Evolutionary conservation across 2,888 invertebrate genomes (phyloP), one percentile per base, ranked within the genome.

Genomic region (Lithophane leautieri): DNA sequence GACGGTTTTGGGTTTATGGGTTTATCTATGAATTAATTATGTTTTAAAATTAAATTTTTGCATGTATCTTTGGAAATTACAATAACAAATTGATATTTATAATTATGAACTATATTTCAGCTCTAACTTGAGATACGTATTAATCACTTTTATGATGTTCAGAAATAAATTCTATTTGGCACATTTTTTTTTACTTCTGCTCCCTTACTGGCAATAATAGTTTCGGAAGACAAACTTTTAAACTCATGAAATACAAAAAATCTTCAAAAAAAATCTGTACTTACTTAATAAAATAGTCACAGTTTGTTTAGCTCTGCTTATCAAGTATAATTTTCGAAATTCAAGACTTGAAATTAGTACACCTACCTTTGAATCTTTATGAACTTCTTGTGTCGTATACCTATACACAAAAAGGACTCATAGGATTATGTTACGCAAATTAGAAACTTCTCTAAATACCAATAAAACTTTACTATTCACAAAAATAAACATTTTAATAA

Each of bases 401-500:
- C 47, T 47, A 40, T 19, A 62, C 62, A 16, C 12, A 34, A 25
- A 42, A 68, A 28, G 28, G 16, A 28, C 8, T 28, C 56, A 16
- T 56, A 65, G 16, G 1, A 63, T 63, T 63, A 63, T 63, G 11
- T 16, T 28, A 25, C 9, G n/a, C 19, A 47, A 22, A 47, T 16
- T 47, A 47, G 22, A 22, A 47, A 3, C 22, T 25, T 28, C 6
- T 12, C 22, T 62, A 40, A 40, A 42, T 44, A 40, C 22, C 2
- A 78, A 47, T 58, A 61, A 60, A 79, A 54, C 22, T 14, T 14
- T 7, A 54, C 0, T 19, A 9, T 77, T 58, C 56, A 44, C n/a
- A 34, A 73, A 76, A 58, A 82, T 62, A 44, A 63, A 54, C 34
- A 62, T 12, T 76, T 63, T 67, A 69, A 42, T 70, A n/a, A 60